These are phyloP conservation scores for Pardosa pseudoannulata DNA, from an alignment of 2,888 invertebrate species.

Conservation along the genomic window DNA sequence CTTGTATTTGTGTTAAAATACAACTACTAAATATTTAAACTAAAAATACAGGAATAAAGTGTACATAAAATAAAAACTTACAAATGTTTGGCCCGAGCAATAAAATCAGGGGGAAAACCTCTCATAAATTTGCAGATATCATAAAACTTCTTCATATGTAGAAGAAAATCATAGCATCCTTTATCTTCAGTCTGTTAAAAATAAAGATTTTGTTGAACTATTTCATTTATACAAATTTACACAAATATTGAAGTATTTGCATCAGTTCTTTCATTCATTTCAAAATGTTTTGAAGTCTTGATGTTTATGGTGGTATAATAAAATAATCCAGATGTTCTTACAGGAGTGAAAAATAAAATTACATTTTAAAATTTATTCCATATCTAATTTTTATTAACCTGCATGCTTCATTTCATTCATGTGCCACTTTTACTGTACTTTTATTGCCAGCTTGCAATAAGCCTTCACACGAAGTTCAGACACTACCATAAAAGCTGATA, in stretches of 20 bases:
- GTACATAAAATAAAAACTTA: too few species aligned
- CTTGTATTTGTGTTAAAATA: too few species aligned
- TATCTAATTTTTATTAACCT: too few species aligned
- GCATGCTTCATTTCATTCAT: too few species aligned
- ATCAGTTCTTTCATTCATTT: not conserved
- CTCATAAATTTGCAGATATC: slow-evolving; percentile 15
- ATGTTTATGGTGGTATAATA: not conserved
- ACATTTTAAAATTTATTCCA: not conserved
- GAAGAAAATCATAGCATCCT: slow-evolving; percentile 32
- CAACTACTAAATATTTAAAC: too few species aligned
- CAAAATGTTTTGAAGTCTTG: not conserved
- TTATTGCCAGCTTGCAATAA: too few species aligned
- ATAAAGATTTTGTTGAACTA: not conserved
- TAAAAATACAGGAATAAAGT: too few species aligned
- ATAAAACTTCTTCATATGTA: slow-evolving; percentile 40
- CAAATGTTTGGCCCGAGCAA: not conserved
- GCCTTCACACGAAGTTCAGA: too few species aligned
- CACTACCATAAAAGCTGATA: too few species aligned
- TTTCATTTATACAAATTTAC: not conserved
- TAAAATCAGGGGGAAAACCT: slow-evolving; percentile 17
- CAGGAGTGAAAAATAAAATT: too few species aligned
- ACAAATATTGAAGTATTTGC: not conserved
- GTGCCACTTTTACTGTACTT: too few species aligned
- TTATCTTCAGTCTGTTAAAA: slow-evolving; percentile 7
- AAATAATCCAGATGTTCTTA: not conserved